phyloP scores from a whole-genome alignment of 2,113 vertebrate genomes.

The Atherinomorus stipes region DNA sequence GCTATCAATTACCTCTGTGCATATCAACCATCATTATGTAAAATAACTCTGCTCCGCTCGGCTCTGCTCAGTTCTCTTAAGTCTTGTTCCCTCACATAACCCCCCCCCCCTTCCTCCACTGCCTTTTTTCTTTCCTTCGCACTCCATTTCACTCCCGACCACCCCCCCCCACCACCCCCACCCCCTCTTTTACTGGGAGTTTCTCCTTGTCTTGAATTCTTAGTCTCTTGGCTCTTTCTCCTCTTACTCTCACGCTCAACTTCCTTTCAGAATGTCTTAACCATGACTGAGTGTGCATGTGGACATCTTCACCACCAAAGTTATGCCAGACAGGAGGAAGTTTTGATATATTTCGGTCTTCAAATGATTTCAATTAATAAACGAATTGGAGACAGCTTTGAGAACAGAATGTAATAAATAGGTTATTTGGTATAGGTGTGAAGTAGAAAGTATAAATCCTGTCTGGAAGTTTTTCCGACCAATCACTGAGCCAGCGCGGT shows the following conservation, averaged over 20 bases:
- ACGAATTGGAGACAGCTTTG: too few relatives aligned
- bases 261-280: constrained; percentile 27
- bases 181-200: constrained; percentile 23
- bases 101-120: constrained; percentile 31
- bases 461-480: too few relatives aligned
- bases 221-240: constrained; percentile 29
- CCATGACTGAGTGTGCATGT: constrained; percentile 24
- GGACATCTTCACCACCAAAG: constrained; percentile 21
- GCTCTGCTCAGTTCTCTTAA: constrained; percentile 75
- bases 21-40: constrained; percentile 82
- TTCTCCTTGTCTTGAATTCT: constrained; percentile 36
- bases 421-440: too few relatives aligned
- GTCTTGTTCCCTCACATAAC: constrained; percentile 74
- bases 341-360: constrained; percentile 20
- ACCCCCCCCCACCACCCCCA: not conserved
- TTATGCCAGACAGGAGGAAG: constrained; percentile 7
- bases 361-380: too few relatives aligned
- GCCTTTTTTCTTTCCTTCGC: constrained; percentile 65
- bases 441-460: too few relatives aligned
- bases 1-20: constrained; percentile 82
- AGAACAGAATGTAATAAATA: too few relatives aligned
- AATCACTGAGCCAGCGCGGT: too few relatives aligned
- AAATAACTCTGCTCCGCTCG: constrained; percentile 75
- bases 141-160: constrained; percentile 51
- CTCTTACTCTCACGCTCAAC: constrained; percentile 1